phyloP scores from a whole-genome alignment of 2,888 invertebrate species.

The Drosophila imparisetae region DNA sequence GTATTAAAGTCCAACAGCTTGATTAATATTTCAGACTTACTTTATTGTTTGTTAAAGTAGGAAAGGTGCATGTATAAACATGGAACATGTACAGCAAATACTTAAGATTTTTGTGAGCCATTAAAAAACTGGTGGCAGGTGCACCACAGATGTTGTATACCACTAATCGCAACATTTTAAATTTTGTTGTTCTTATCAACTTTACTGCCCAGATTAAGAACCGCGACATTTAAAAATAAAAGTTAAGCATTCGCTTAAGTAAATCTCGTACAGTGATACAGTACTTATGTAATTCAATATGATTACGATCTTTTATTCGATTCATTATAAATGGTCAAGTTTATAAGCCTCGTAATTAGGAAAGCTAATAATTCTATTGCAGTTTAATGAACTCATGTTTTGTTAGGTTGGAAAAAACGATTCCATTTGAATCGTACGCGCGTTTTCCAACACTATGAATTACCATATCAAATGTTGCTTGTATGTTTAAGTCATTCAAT shows the following conservation, averaged over 20 bases:
- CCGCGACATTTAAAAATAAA: not conserved
- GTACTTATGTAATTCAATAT: not conserved
- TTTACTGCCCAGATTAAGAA: not conserved
- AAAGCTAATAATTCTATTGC: conserved; percentile 4
- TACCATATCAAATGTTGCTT: conserved; percentile 72
- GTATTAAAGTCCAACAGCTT: conserved; percentile 23
- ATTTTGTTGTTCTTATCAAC: not conserved
- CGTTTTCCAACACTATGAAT: conserved; percentile 56
- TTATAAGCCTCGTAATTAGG: not conserved
- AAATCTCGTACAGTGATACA: not conserved
- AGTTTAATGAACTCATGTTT: conserved; percentile 19
- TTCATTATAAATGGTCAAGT: not conserved
- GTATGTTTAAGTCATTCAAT: conserved; percentile 58
- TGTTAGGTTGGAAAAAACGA: not conserved
- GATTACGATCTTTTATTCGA: not conserved
- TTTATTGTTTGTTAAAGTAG: conserved; percentile 30
- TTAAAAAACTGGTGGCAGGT: not conserved
- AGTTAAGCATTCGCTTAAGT: not conserved
- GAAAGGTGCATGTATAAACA: conserved; percentile 5
- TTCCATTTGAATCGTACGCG: conserved; percentile 18
- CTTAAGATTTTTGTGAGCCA: conserved; percentile 3
- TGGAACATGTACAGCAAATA: not conserved
- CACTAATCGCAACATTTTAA: not conserved
- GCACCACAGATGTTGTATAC: not conserved
- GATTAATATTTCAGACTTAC: not conserved